Evolutionary conservation across 2,797 vertebrate species (phyloP).

Genomic region (Halcyon badia): DNA sequence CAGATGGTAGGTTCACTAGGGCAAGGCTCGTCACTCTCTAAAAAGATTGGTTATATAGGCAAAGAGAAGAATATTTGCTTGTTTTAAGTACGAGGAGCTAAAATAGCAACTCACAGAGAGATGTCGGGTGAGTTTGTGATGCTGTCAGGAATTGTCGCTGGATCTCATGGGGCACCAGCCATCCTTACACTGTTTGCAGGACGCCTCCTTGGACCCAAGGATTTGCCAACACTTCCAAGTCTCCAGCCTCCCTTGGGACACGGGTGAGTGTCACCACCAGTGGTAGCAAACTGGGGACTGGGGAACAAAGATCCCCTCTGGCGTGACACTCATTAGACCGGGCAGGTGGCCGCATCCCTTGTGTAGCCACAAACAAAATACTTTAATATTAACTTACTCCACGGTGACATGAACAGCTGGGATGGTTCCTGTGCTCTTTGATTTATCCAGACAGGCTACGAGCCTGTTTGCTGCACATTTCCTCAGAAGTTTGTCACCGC

Average conservation of each 20-base stretch:
- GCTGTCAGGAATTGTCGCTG: fast-evolving
- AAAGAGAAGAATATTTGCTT: background rate
- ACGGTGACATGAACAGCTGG: background rate
- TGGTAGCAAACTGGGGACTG: background rate
- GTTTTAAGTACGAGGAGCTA: background rate
- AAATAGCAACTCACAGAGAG: background rate
- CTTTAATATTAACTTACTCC: background rate
- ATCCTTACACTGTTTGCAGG: background rate
- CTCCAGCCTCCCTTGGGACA: background rate
- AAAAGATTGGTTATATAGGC: background rate
- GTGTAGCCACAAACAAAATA: background rate
- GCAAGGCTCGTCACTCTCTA: background rate
- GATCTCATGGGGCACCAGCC: background rate
- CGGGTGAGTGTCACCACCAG: background rate
- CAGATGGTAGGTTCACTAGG: background rate
- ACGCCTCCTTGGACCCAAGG: background rate
- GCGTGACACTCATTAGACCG: background rate
- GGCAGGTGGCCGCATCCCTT: fast-evolving
- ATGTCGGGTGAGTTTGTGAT: fast-evolving
- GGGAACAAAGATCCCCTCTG: background rate
- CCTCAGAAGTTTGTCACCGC: background rate
- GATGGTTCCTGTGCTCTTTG: background rate
- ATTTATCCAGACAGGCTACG: background rate
- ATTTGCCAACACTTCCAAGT: background rate
- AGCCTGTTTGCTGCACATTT: background rate